Evolutionary conservation across 2,888 invertebrate species (phyloP).

Genomic region (Thelaira solivaga): DNA sequence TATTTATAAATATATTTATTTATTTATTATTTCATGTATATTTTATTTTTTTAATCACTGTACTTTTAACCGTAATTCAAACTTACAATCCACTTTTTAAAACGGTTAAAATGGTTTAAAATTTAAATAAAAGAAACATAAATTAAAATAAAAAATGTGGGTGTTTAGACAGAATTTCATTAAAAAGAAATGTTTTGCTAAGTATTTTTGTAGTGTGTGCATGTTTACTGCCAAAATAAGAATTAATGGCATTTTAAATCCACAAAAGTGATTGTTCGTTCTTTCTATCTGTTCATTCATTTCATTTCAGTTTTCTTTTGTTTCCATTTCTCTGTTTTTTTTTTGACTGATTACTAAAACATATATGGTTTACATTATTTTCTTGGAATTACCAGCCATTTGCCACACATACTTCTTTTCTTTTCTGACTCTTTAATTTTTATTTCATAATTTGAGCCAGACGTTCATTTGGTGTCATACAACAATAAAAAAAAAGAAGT

Average conservation of each 20-base stretch:
- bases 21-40: neutral
- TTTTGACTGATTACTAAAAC: constrained; percentile 8
- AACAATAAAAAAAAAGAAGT: constrained; percentile 1
- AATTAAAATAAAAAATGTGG: constrained; percentile 37
- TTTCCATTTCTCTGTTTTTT: neutral
- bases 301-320: neutral
- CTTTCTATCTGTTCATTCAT: constrained; percentile 1
- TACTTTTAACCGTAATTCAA: constrained; percentile 1
- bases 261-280: constrained; percentile 19
- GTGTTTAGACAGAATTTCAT: constrained; percentile 47
- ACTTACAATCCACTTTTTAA: constrained; percentile 16
- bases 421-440: neutral
- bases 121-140: neutral
- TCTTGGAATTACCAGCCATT: constrained; percentile 40
- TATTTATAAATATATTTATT: neutral
- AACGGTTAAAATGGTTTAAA: constrained; percentile 27
- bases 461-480: neutral
- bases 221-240: constrained; percentile 1
- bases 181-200: constrained; percentile 21
- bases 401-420: constrained; percentile 1
- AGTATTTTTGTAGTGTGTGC: neutral
- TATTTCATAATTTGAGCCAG: neutral
- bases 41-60: neutral
- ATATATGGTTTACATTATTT: neutral
- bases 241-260: constrained; percentile 39